These are phyloP conservation scores for Ophthalmotilapia sp. DNA, from an alignment of 2,113 vertebrate genomes.

Conservation along the genomic window DNA sequence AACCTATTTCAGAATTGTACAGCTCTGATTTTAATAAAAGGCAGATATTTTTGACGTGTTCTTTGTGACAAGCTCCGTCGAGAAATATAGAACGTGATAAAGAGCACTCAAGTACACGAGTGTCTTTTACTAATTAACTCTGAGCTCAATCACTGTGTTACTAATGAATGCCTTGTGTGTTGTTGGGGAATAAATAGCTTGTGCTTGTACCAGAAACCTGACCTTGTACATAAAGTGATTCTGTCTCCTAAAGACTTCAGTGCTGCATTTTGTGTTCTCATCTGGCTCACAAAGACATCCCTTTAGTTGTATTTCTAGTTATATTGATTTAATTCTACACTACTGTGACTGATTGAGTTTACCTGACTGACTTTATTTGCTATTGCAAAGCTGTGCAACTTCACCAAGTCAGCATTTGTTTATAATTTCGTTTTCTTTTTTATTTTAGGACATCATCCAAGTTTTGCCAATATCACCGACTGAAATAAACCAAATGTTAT, in stretches of 20 bases:
- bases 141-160: neutral
- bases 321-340: neutral
- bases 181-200: neutral
- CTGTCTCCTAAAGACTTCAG: neutral
- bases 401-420: neutral
- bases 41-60: neutral
- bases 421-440: neutral
- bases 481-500: slow-evolving; percentile 19
- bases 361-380: slow-evolving; percentile 1
- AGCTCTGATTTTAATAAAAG: slow-evolving; percentile 1
- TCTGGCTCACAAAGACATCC: neutral
- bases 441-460: neutral
- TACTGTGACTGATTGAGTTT: neutral
- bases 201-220: neutral
- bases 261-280: neutral
- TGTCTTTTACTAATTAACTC: neutral
- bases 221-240: neutral
- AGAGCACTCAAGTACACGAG: neutral
- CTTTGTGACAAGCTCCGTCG: neutral
- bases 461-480: neutral
- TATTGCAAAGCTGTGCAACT: neutral
- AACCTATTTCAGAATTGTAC: neutral
- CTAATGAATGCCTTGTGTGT: neutral
- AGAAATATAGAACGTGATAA: neutral
- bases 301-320: neutral